Evolutionary conservation across 2,797 vertebrate species (phyloP), one percentile per base, ranked within the genome.

Genomic region (Sylvia borin): DNA sequence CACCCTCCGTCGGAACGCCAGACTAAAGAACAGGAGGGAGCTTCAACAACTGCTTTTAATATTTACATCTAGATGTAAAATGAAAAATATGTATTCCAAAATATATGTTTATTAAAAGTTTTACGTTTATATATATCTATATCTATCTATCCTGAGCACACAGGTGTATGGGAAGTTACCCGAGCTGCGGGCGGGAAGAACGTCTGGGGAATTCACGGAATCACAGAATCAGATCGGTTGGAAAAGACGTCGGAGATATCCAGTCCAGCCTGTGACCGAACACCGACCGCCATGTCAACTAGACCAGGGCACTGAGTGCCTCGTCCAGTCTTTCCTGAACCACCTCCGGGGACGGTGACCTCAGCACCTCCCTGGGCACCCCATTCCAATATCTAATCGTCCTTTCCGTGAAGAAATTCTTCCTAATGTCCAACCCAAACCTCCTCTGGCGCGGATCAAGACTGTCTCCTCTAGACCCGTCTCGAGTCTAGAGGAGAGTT

Each of bases 61-160:
- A 19, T 25, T 8, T 29, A 11, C 13, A 5, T 25, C 13, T 9
- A 51, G 27, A 32, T 16, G 7, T 25, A 31, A 42, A 62, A 31
- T 15, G 5, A 43, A 58, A 55, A 15, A 18, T 4, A 34, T 18
- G 2, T 17, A 32, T 43, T 25, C 3, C 36, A 25, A 16, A 36
- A 9, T 6, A 20, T 8, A 5, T 47, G 17, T 61, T 74, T 67
- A 32, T 48, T 42, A 29, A n/a, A 45, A 20, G n/a, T 26, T 17
- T 11, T 36, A 11, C 22, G 36, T 36, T 36, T 36, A 10, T 36
- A 36, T 36, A 36, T 36, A 10, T 36, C 36, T 31, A 24, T 40
- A 10, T 22, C 3, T 13, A 4, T 27, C 24, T 16, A 10, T 32
- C 12, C 16, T 0, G 53, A 5, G 62, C n/a, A 9, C 7, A 4